These are phyloP conservation scores for Nymphicus hollandicus DNA, from an alignment of 2,113 vertebrate genomes.

Conservation along the genomic window DNA sequence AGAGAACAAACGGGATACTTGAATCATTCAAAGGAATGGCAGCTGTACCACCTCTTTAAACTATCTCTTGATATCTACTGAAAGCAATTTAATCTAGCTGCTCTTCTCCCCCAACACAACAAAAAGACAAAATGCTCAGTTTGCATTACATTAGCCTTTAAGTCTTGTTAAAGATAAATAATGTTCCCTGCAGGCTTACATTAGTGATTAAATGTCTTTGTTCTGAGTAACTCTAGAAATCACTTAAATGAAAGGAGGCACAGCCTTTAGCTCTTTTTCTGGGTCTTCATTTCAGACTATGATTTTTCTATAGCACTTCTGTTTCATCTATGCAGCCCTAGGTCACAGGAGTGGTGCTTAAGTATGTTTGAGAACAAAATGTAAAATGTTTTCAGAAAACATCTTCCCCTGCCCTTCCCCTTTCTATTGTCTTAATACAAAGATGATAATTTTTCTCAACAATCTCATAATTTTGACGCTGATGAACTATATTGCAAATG, in stretches of 20 bases:
- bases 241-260: neutral
- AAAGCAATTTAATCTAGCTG: neutral
- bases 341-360: neutral
- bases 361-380: neutral
- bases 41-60: neutral
- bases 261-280: neutral
- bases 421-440: neutral
- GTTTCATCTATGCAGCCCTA: neutral
- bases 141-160: neutral
- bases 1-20: neutral
- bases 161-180: neutral
- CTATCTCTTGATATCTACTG: neutral
- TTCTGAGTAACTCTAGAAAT: neutral
- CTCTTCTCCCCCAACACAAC: neutral
- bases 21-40: neutral
- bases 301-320: neutral
- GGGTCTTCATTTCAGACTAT: neutral
- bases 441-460: neutral
- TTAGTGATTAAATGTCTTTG: neutral
- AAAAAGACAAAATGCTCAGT: neutral
- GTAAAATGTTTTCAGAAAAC: neutral
- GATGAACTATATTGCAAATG: accelerated
- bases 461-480: neutral
- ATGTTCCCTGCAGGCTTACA: neutral
- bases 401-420: neutral